Evolutionary conservation across 2,888 invertebrate genomes (phyloP).

Genomic region (Apamea sordens): DNA sequence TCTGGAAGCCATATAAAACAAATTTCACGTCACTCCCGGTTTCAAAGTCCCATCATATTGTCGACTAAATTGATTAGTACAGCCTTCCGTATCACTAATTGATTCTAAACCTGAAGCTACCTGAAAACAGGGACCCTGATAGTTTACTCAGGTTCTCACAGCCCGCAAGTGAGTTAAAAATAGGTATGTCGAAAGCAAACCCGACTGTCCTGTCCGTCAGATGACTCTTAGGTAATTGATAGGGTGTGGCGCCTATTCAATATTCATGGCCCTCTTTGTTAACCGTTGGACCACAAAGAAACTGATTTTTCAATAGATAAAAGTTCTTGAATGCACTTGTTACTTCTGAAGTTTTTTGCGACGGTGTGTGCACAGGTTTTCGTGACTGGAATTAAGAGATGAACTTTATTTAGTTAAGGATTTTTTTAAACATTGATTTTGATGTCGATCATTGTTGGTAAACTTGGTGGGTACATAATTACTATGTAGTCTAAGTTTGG

Average conservation of each 20-base stretch:
- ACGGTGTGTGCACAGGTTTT: background rate
- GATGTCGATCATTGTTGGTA: background rate
- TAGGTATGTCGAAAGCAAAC: background rate
- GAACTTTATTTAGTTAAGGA: background rate
- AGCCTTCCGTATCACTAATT: background rate
- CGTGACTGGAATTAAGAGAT: background rate
- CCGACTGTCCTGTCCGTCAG: slow-evolving; percentile 25
- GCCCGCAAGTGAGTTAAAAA: slow-evolving; percentile 24
- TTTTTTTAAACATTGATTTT: no score
- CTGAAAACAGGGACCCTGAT: background rate
- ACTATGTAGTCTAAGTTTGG: background rate
- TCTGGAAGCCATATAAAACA: no score
- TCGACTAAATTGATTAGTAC: background rate
- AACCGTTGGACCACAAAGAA: slow-evolving; percentile 64
- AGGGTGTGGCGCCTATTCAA: slow-evolving; percentile 79
- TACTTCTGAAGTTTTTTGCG: slow-evolving; percentile 27
- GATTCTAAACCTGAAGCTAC: background rate
- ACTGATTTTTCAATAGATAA: slow-evolving; percentile 50
- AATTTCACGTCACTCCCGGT: background rate
- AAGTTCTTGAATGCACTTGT: slow-evolving; percentile 49
- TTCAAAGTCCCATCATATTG: background rate
- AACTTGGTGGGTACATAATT: background rate
- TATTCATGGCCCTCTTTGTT: slow-evolving; percentile 83
- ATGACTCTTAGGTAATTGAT: slow-evolving; percentile 77
- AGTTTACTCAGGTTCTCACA: background rate